Base-by-base conservation (phyloP, 2,888 invertebrate species). In the Habroteleia sp. region DNA sequence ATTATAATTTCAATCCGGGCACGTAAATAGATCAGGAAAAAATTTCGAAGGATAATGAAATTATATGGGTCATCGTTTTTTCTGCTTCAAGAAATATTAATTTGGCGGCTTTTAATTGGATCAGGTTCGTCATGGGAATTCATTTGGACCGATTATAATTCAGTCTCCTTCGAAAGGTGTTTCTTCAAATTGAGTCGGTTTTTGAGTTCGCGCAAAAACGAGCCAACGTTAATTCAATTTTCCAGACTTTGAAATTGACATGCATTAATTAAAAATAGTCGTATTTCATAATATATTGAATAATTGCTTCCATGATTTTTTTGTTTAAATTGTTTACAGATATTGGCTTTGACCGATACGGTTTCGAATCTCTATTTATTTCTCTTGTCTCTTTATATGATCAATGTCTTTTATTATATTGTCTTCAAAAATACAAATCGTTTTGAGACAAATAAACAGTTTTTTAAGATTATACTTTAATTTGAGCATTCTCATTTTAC, bases 1-100 rank as follows among this genome's bases (percentile, higher is more conserved):
- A 52, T 69, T 71, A 39, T 62, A 71, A 62, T 62, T 69, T 42
- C 16, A 35, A 31, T n/a, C 39, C 23, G 7, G 42, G 41, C 23
- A 23, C 66, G 31, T 69, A 50, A 60, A 69, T 52, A 69, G 35
- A 50, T 50, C 27, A 33, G 23, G 25, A 27, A 35, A 33, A 35
- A 48, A 11, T 16, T 20, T 52, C 44, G 29, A 31, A 35, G 13
- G 23, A 46, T 56, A 66, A 54, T 46, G 39, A 29, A 46, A 66
- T 52, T 44, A 54, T 44, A 54, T 44, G 52, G 33, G 1, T 13
- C 20, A 17, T 5, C 10, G 33, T 17, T 33, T 33, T 33, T 33
- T 33, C 13, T 13, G 20, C 20, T 20, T 20, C 20, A 5, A 20
- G 2, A 20, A 20, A 27, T 58, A 58, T 58, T 44, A 58, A 58